phyloP scores from a whole-genome alignment of 2,888 invertebrate species.

The Operophtera brumata region DNA sequence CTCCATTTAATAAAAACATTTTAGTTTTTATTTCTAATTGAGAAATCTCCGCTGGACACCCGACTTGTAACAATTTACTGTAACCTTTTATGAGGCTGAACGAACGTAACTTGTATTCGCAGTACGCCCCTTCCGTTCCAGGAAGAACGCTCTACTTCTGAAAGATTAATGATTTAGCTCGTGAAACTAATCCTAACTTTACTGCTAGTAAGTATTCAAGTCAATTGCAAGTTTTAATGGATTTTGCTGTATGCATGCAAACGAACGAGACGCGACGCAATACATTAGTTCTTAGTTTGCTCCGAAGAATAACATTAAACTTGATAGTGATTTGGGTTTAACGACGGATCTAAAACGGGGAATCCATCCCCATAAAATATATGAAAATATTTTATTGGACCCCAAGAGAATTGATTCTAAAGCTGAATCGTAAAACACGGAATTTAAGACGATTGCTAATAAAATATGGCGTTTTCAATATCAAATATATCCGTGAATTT shows the following conservation, averaged over 20 bases:
- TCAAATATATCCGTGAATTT: neutral
- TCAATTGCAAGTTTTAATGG: conserved; percentile 68
- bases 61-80: conserved; percentile 4
- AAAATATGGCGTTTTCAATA: conserved; percentile 7
- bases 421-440: conserved; percentile 17
- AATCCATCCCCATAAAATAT: conserved; percentile 15
- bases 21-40: too few relatives aligned
- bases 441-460: conserved; percentile 10
- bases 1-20: too few relatives aligned
- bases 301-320: conserved; percentile 3
- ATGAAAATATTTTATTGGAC: conserved; percentile 18
- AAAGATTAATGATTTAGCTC: conserved; percentile 70
- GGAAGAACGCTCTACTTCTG: conserved; percentile 38
- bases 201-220: conserved; percentile 51
- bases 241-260: conserved; percentile 57
- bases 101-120: conserved; percentile 2
- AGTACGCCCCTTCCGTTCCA: conserved; percentile 15
- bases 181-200: conserved; percentile 62
- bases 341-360: conserved; percentile 14
- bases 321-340: conserved; percentile 10
- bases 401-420: conserved; percentile 17
- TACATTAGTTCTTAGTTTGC: conserved; percentile 23
- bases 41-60: too few relatives aligned
- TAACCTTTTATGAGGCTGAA: conserved; percentile 7
- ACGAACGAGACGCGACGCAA: conserved; percentile 34